phyloP scores from a whole-genome alignment of 2,797 vertebrate species.

The Megalops cyprinoides region DNA sequence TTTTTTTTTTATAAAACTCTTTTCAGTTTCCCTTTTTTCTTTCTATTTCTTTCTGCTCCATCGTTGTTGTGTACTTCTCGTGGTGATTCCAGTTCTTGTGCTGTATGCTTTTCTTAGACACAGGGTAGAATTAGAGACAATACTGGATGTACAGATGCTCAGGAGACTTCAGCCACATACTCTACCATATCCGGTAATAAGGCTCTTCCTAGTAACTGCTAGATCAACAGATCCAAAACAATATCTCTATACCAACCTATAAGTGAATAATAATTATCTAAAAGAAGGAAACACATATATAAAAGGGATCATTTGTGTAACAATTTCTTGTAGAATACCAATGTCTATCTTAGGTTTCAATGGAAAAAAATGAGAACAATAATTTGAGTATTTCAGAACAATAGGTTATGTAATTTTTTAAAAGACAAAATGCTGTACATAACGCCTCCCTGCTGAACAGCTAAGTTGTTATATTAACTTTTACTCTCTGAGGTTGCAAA shows the following conservation, averaged over 20 bases:
- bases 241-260: constrained; percentile 84
- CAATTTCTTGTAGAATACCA: constrained; percentile 94
- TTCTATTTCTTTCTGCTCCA: constrained; percentile 75
- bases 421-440: constrained; percentile 96
- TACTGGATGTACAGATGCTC: constrained; percentile 90
- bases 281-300: constrained; percentile 69
- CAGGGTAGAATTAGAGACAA: constrained; percentile 96
- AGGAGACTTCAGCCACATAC: constrained; percentile 85
- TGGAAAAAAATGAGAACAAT: constrained; percentile 73
- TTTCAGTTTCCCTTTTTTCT: constrained; percentile 77
- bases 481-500: constrained; percentile 86
- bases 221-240: constrained; percentile 84
- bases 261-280: constrained; percentile 91
- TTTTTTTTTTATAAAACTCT: not conserved
- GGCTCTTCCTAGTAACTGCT: constrained; percentile 88
- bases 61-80: constrained; percentile 86
- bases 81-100: constrained; percentile 91
- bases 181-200: constrained; percentile 83
- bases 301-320: constrained; percentile 93
- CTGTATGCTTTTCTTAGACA: constrained; percentile 90
- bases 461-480: constrained; percentile 85
- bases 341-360: constrained; percentile 94
- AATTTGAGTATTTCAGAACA: constrained; percentile 91
- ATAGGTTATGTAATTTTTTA: constrained; percentile 91
- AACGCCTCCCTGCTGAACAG: constrained; percentile 84